Conservation (phyloP, 2,797 vertebrate species). For the Brachyrhaphis roseni region DNA sequence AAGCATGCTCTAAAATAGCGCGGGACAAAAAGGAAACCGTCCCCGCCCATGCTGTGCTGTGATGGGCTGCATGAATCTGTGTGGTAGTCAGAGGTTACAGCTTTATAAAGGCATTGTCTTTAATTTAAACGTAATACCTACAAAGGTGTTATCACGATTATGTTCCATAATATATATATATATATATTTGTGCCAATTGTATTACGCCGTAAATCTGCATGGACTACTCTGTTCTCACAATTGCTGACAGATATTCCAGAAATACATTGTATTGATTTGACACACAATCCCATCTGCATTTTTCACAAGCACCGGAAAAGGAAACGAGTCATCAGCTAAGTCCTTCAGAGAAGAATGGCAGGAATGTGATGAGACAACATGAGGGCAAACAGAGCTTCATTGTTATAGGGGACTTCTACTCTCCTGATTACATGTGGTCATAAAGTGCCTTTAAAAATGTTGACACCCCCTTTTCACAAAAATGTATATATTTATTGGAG, state of each 20-base stretch:
- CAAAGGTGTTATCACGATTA: background rate
- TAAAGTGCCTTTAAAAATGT: background rate
- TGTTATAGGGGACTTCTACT: constrained; percentile 47
- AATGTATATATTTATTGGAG: background rate
- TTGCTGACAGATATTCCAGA: constrained; percentile 41
- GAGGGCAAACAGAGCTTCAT: constrained; percentile 54
- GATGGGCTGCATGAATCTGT: constrained; percentile 15
- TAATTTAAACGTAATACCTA: background rate
- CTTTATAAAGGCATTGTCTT: background rate
- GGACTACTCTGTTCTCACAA: constrained; percentile 17
- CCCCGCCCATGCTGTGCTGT: constrained; percentile 6
- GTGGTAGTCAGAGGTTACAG: background rate
- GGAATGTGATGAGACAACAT: constrained; percentile 72
- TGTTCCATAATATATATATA: background rate
- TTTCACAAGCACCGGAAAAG: constrained; percentile 37
- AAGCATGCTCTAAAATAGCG: background rate
- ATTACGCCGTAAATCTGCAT: constrained; percentile 14
- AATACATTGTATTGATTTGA: constrained; percentile 57
- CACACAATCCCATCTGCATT: constrained; percentile 13
- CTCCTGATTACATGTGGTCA: constrained; percentile 28
- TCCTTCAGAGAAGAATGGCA: constrained; percentile 59
- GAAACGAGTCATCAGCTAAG: constrained; percentile 31
- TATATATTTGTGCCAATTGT: background rate
- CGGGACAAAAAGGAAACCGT: background rate
- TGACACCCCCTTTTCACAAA: background rate